Evolutionary conservation across 2,888 invertebrate species (phyloP), one percentile per base, ranked within the genome.

Genomic region (Apotomis capreana): DNA sequence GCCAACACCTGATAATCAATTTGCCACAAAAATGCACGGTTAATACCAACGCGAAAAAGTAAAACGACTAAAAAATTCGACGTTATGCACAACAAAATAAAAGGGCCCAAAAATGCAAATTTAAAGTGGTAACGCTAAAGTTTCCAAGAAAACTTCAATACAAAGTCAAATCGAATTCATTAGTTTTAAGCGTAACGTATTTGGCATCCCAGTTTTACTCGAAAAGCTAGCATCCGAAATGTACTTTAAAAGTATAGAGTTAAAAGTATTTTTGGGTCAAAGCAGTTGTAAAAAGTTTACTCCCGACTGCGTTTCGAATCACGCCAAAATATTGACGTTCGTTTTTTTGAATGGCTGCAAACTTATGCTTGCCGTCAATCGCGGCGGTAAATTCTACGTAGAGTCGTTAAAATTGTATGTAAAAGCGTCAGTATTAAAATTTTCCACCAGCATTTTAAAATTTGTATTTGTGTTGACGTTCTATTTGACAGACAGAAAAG

Each of bases 271-370:
- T 68, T 68, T 46, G 4, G 6, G n/a, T 46, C 57, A 49, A 37
- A 46, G 15, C 44, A 59, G 26, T 46, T 51, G 44, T 59, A 54
- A 46, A 63, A 68, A 62, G 51, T 55, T 57, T 68, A 68, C 74
- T 83, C 75, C 91, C 89, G 80, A 87, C 90, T 80, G 92, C 91
- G 92, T 86, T 79, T 76, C 92, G 79, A 92, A 92, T 92, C 89
- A 89, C 90, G 91, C 91, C 85, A 83, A 84, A 89, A 89, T 89
- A 89, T 88, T 89, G 88, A 88, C 85, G 87, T 88, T 81, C 62
- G 15, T 72, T 71, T 71, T 70, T 70, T 71, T 62, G 12, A 62
- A 62, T 40, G 57, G 40, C 15, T 15, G n/a, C 70, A 60, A 70
- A 55, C 9, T 51, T 70, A 67, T 3, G 4, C 13, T 40, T 70